Conservation (phyloP, 1,140 invertebrate species). For the Paraescarpia echinospica region DNA sequence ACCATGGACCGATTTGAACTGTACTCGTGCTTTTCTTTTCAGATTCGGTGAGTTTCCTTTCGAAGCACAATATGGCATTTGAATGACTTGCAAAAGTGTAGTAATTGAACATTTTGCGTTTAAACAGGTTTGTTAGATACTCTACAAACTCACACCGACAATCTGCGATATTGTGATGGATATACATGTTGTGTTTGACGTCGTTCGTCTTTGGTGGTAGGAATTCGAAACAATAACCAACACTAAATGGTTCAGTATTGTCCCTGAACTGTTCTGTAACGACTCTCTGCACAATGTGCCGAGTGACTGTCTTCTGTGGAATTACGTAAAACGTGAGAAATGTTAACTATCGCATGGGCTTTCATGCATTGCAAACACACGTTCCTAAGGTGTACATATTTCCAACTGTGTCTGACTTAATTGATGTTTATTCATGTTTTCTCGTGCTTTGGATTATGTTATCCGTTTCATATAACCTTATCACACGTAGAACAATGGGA, state of each 20-base stretch:
- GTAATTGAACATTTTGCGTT: no score
- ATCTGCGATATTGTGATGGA: not conserved
- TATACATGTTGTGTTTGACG: not conserved
- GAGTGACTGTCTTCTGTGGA: not conserved
- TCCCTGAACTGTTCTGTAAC: not conserved
- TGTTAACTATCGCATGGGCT: not conserved
- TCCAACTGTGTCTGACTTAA: no score
- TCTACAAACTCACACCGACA: not conserved
- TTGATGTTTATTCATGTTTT: not conserved
- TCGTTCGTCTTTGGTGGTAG: not conserved
- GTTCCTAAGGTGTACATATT: no score
- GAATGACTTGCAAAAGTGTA: not conserved
- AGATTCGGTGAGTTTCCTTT: not conserved
- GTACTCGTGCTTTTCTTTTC: not conserved
- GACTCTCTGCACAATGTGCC: not conserved
- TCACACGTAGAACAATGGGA: not conserved
- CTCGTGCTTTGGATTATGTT: not conserved
- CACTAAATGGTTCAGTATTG: not conserved
- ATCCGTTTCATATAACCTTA: not conserved
- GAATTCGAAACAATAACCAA: not conserved
- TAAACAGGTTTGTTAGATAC: no score
- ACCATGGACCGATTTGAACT: not conserved
- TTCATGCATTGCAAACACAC: not conserved
- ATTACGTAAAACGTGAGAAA: not conserved
- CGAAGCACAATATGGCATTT: not conserved